These are phyloP conservation scores for Crematogaster levior DNA, from an alignment of 2,888 invertebrate genomes.

Conservation along the genomic window DNA sequence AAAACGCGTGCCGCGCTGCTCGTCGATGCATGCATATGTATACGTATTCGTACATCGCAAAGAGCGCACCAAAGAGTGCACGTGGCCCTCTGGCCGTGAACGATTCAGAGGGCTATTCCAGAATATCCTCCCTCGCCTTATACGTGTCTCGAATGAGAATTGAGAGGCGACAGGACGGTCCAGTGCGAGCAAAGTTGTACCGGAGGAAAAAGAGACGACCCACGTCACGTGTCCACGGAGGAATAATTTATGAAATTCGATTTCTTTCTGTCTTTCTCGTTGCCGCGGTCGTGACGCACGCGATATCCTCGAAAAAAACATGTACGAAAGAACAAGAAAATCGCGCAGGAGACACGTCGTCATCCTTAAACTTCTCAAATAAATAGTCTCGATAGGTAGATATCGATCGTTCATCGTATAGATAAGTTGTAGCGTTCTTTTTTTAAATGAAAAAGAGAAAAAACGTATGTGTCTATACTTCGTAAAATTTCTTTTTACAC, in stretches of 20 bases:
- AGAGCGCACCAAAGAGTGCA: not conserved
- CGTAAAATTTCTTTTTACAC: not conserved
- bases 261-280: conserved; percentile 22
- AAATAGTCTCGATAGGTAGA: not conserved
- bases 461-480: not conserved
- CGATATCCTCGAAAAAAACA: not conserved
- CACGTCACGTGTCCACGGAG: conserved; percentile 24
- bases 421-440: not conserved
- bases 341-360: not conserved
- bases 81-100: conserved; percentile 17
- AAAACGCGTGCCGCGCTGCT: conserved; percentile 11
- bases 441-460: not conserved
- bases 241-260: conserved; percentile 55
- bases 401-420: not conserved
- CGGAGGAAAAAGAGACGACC: not conserved
- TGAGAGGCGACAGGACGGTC: not conserved
- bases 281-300: conserved; percentile 3
- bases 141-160: conserved; percentile 50
- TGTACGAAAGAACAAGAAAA: not conserved
- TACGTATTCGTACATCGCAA: not conserved
- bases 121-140: conserved; percentile 25
- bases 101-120: conserved; percentile 1
- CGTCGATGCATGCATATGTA: conserved; percentile 12
- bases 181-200: conserved; percentile 18
- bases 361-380: not conserved